phyloP scores from a whole-genome alignment of 1,140 invertebrate species.

The Aphis gossypii region DNA sequence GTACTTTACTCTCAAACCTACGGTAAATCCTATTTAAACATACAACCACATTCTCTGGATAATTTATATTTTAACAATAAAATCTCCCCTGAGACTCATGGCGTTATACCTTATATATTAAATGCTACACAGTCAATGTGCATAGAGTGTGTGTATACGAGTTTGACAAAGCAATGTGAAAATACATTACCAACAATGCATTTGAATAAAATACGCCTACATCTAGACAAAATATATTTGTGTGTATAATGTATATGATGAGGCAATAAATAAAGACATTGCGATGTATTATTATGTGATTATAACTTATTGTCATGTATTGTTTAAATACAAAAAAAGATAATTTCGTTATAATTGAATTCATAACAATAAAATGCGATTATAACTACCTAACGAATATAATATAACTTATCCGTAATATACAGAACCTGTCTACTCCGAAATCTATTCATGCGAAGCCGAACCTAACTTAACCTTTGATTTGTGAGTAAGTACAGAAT shows the following conservation, averaged over 20 bases:
- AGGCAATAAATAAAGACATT: background rate
- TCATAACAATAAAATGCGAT: background rate
- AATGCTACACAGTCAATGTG: background rate
- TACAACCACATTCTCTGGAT: background rate
- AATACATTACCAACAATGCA: background rate
- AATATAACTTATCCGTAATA: background rate
- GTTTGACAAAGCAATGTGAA: background rate
- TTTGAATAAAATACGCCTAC: background rate
- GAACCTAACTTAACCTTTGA: background rate
- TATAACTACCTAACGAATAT: too few relatives aligned
- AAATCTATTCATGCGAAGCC: background rate
- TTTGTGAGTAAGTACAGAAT: background rate
- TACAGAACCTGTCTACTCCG: background rate
- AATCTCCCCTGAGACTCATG: background rate
- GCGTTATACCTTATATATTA: background rate
- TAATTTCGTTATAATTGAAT: background rate
- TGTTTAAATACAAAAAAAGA: background rate
- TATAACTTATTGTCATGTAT: background rate
- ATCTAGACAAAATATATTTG: background rate
- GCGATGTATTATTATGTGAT: background rate
- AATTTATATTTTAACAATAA: slow-evolving; percentile 11
- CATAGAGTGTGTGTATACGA: background rate
- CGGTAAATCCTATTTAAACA: background rate
- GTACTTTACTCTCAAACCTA: background rate
- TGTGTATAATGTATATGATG: background rate